Base-by-base conservation (phyloP, 2,888 invertebrate genomes). In the Euphydryas editha region DNA sequence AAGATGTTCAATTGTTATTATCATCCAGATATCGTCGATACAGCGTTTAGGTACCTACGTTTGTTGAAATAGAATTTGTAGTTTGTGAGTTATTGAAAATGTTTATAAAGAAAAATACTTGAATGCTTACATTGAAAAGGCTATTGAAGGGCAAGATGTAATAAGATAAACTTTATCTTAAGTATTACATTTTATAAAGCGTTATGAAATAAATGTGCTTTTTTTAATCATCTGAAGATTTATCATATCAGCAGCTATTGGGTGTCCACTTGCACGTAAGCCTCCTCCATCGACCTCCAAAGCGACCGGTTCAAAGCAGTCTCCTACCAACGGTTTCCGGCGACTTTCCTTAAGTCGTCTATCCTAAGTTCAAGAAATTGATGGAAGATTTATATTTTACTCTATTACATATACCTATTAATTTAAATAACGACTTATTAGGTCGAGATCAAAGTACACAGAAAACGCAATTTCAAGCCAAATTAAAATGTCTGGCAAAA, bases 1-100 rank as follows among this genome's bases (percentile, higher is more conserved):
- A 46, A 47, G 47, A 62, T 20, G 56, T 56, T 56, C 56, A 62
- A 62, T 63, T 63, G 57, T 55, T 57, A 63, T 63, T 58, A 63
- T 63, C 58, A 57, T 63, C 44, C 24, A 15, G 63, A 54, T 42
- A 59, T 63, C 51, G 63, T 44, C 36, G 63, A 51, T 58, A 58
- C 58, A 13, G 47, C 18, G 24, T 58, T 63, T 51, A 63, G 51
- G 30, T 51, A n/a, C n/a, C n/a, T n/a, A 42, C 30, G 58, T 63
- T 63, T 58, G n/a, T 36, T 63, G 51, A 30, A 58, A 30, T 1
- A 63, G 49, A 63, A 49, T 58, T 42, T 58, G 58, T 58, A 58
- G 57, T 21, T 49, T 20, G 6, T 21, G 17, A 17, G 13, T 13
- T 49, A 49, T 49, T 20, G 49, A 49, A 49, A 49, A 49, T 49